Percentiles rank a stretch among this genome's conserved stretches.
Evolutionary conservation across 2,797 vertebrate genomes (phyloP).

Genomic region (Hipposideros larvatus): DNA sequence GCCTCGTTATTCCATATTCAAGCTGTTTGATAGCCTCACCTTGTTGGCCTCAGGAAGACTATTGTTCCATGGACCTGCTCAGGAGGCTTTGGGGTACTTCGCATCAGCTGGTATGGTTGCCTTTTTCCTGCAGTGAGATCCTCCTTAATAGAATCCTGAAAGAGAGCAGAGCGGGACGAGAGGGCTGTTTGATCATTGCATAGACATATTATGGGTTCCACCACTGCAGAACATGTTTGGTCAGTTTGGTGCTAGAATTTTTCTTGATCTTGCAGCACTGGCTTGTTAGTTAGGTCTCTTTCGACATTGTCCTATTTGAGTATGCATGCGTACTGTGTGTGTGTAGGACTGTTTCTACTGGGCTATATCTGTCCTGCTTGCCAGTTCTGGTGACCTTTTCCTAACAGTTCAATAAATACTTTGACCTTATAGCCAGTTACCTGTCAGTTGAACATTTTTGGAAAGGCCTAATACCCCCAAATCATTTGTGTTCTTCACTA

Average conservation of each 20-base stretch:
- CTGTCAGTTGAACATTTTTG: neutral
- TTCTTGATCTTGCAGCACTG: neutral
- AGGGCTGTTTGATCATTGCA: neutral
- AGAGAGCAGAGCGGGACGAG: neutral
- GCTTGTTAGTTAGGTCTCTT: neutral
- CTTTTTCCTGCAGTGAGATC: neutral
- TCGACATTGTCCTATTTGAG: neutral
- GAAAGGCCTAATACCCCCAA: neutral
- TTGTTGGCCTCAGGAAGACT: conserved; percentile 93
- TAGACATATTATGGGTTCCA: neutral
- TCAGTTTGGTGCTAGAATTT: neutral
- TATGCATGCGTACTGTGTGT: neutral
- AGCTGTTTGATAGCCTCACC: conserved; percentile 93
- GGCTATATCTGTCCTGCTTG: neutral
- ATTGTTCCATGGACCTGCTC: conserved; percentile 93
- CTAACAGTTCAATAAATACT: neutral
- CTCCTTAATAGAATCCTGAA: neutral
- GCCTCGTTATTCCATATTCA: conserved; percentile 97
- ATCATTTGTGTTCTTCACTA: neutral
- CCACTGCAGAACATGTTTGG: neutral
- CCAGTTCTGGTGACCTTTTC: neutral
- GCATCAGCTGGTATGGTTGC: conserved; percentile 88
- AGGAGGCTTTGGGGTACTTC: conserved; percentile 92
- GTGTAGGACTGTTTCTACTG: neutral
- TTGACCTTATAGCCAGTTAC: neutral